Base-by-base conservation (phyloP, 2,797 vertebrate genomes). In the Rhynchonycteris naso region DNA sequence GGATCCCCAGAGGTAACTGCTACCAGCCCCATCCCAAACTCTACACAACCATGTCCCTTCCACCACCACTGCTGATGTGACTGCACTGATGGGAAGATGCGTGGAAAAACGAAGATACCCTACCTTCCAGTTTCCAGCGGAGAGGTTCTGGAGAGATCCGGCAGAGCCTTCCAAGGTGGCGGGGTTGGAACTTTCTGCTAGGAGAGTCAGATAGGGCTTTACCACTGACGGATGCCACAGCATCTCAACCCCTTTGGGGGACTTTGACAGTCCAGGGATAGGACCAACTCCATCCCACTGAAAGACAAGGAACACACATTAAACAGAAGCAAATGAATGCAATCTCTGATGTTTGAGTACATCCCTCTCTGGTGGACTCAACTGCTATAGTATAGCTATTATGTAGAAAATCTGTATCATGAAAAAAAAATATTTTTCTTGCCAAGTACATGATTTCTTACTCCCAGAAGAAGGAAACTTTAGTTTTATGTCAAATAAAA, bases 121-220 rank as follows among this genome's bases (percentile, higher is more conserved):
- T 98, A 99, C 99, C 99, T 99, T 99, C 99, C 99, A 99, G 98
- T 99, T 99, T 81, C 99, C 99, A 0, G 99, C 99, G 68, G 99
- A 99, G 90, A 99, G 99, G 96, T 99, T 99, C 98, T 99, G 99
- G 56, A 99, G 99, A 22, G 99, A 99, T 18, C 99, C 99, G 0
- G 99, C 99, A 1, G 99, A 99, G 72, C 99, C 99, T 97, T 99
- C 99, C 88, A 99, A 98, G 16, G 99, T 99, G 54, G 99, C 99
- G 0, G 99, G 99, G 95, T 99, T 99, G 89, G 99, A 99, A 98
- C 99, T 99, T 98, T 99, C 99, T 28, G 99, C 99, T 80, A 99
- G 98, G 54, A 99, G 99, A 0, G 99, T 99, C 79, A 99, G 98
- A 98, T 99, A 99, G 0, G 99, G 99, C 98, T 99, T 99, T 50